These are phyloP conservation scores for Upupa epops DNA, from an alignment of 2,113 vertebrate species.

Conservation along the genomic window DNA sequence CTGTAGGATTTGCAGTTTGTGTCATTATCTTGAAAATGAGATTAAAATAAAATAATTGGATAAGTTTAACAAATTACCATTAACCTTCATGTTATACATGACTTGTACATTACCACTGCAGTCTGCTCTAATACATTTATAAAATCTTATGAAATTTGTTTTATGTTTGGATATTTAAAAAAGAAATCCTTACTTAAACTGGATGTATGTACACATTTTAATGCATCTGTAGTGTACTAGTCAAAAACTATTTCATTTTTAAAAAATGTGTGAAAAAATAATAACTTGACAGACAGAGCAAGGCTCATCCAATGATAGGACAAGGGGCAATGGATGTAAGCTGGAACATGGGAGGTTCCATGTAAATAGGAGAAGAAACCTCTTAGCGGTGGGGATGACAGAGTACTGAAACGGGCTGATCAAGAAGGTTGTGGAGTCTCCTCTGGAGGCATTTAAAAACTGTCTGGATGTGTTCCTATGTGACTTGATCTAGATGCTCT, in stretches of 20 bases:
- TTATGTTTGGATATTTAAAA: neutral
- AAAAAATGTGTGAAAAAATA: neutral
- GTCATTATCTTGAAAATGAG: neutral
- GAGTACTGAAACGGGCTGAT: no score
- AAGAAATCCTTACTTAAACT: neutral
- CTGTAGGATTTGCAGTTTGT: neutral
- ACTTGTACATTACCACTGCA: neutral
- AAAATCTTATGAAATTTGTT: neutral
- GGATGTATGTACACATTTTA: neutral
- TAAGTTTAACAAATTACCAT: neutral
- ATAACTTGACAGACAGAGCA: no score
- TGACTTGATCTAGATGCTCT: no score
- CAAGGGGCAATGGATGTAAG: no score
- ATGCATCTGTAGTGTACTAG: neutral
- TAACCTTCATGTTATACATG: neutral
- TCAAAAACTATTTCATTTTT: neutral
- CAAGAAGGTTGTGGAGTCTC: no score
- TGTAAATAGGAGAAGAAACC: no score
- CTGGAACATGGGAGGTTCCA: no score
- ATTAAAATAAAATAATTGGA: neutral
- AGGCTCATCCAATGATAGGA: no score
- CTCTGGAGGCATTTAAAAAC: no score
- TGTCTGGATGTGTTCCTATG: no score
- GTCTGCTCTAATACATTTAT: neutral
- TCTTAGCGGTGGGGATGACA: no score